Evolutionary conservation across 92 coral and sea anemone species (phyloP), one percentile per base, ranked within the genome.

Genomic region (Montipora capitata): DNA sequence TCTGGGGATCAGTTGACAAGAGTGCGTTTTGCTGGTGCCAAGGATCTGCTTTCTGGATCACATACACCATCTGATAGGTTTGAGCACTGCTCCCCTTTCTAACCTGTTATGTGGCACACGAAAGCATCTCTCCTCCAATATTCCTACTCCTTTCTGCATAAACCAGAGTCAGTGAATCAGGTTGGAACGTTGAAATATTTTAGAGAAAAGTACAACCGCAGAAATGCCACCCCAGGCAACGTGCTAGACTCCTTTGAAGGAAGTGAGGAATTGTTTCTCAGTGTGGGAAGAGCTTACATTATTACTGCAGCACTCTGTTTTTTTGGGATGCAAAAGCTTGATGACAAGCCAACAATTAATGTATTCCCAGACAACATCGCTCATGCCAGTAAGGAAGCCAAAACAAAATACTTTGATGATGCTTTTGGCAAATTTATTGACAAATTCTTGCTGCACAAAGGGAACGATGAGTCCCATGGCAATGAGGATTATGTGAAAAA

Each of bases 41-140:
- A 90, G 61, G 86, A 90, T 74, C 39, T 90, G 48, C 79, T 85
- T 6, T 49, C 92, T 65, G 94, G 94, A 10, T 66, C 82, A 10
- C 91, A 80, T 70, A 88, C 88, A 10, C 75, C 92, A 72, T 82
- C 92, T 27, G 35, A 27, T 27, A 27, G 35, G 35, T 27, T 27
- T 27, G 35, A 27, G 35, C 35, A 27, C 35, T 40, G 91, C 74
- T 87, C 94, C 14, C 94, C 88, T 9, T 91, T 91, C 61, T 87
- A 91, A 68, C 94, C 94, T 40, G 91, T 91, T 44, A 91, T 87
- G 94, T 91, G 85, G 85, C 67, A 81, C 91, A n/a, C 86, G 35
- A 27, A 69, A 78, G 94, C 94, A 42, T 91, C 92, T 42, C 73
- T 91, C 40, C 74, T 91, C 70, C 92, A 87, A 54, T 82, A 83